phyloP scores from a whole-genome alignment of 2,888 invertebrate species.

The Drosophila prostipennis region DNA sequence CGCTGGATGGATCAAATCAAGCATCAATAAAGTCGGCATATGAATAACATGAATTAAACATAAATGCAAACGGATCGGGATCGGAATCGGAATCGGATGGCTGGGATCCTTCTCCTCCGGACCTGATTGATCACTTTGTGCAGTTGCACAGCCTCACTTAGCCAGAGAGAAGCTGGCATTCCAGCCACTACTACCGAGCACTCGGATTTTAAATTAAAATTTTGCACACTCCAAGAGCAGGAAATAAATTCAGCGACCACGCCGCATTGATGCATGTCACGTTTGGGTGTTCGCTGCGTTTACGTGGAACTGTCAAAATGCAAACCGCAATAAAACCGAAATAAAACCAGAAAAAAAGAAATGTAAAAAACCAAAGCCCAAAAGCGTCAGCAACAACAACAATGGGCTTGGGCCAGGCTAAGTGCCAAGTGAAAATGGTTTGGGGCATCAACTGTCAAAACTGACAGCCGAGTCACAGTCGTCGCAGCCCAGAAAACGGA shows the following conservation, averaged over 20 bases:
- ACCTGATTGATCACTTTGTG: conserved; percentile 65
- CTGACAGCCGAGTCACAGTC: conserved; percentile 70
- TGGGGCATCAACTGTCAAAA: conserved; percentile 80
- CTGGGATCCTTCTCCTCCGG: conserved; percentile 12
- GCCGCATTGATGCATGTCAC: conserved; percentile 79
- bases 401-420: conserved; percentile 60
- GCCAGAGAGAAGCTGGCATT: conserved; percentile 24
- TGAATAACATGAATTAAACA: conserved; percentile 81
- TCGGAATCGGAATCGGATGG: background rate
- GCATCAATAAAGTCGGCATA: conserved; percentile 79
- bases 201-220: conserved; percentile 77
- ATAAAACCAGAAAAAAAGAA: background rate
- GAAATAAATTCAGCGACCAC: conserved; percentile 75
- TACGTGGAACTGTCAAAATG: conserved; percentile 80
- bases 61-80: conserved; percentile 72
- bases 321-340: conserved; percentile 55
- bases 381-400: conserved; percentile 48
- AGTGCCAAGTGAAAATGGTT: conserved; percentile 79
- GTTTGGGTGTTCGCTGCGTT: conserved; percentile 61
- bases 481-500: conserved; percentile 22
- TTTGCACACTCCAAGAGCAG: conserved; percentile 74
- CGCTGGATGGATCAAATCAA: conserved; percentile 64
- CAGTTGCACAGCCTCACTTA: conserved; percentile 43
- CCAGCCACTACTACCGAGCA: conserved; percentile 10
- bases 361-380: conserved; percentile 3